A percentile compares a stretch with the other conserved stretches of the same genome.
These are phyloP conservation scores for Decapterus maruadsi DNA, from an alignment of 2,797 vertebrate genomes.

Conservation along the genomic window DNA sequence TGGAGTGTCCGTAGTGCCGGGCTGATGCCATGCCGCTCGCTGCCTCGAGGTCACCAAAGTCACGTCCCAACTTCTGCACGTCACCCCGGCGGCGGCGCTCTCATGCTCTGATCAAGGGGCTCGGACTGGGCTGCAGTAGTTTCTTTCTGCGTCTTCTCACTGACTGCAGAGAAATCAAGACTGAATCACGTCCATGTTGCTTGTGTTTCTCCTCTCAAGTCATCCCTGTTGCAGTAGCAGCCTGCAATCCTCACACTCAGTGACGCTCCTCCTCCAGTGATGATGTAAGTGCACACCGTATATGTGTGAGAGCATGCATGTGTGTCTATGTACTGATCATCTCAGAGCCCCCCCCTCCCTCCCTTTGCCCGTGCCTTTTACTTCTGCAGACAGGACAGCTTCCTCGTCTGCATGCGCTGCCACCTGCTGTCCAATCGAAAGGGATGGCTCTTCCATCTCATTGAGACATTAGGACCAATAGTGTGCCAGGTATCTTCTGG, in stretches of 20 bases:
- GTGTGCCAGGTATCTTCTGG: slow-evolving; percentile 30
- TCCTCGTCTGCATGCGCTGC: slow-evolving; percentile 68
- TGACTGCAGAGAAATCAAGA: slow-evolving; percentile 36
- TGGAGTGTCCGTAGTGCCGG: slow-evolving; percentile 80
- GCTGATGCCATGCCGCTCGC: slow-evolving; percentile 89
- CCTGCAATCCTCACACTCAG: slow-evolving; percentile 73
- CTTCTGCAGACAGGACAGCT: slow-evolving; percentile 68
- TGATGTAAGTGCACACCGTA: slow-evolving; percentile 74
- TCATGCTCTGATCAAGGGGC: slow-evolving; percentile 48
- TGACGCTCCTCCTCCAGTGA: slow-evolving; percentile 76
- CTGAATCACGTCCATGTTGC: slow-evolving; percentile 40
- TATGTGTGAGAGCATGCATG: slow-evolving; percentile 50
- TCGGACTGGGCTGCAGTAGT: slow-evolving; percentile 45
- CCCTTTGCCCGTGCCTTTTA: slow-evolving; percentile 58
- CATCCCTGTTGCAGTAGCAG: slow-evolving; percentile 76
- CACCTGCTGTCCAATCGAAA: slow-evolving; percentile 71
- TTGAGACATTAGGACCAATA: slow-evolving; percentile 52
- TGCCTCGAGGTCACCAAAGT: slow-evolving; percentile 58
- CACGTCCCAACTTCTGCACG: slow-evolving; percentile 45
- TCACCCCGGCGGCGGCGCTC: slow-evolving; percentile 40
- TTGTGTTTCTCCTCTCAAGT: slow-evolving; percentile 48
- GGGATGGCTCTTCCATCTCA: slow-evolving; percentile 14
- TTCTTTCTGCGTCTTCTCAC: slow-evolving; percentile 31
- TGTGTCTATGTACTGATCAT: slow-evolving; percentile 50
- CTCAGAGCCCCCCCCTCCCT: slow-evolving; percentile 33